Evolutionary conservation across 2,888 invertebrate species (phyloP), one percentile per base, ranked within the genome.

Genomic region (Epistrophe eligans): DNA sequence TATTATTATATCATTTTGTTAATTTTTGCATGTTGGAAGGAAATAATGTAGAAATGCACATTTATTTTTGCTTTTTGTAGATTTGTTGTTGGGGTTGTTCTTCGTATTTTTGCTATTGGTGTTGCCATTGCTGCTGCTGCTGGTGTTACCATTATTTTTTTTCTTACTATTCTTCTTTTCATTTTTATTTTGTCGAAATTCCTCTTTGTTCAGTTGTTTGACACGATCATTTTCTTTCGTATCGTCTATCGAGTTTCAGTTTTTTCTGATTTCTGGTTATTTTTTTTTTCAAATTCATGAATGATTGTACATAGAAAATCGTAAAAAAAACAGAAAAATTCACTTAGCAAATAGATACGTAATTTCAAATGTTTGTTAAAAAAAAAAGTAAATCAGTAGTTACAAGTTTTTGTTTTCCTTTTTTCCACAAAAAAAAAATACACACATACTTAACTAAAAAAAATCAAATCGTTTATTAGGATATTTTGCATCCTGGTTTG

Each of bases 201-300:
- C 81, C 28, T 85, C 85, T 76, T 72, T 77, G 52, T 73, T 81
- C 70, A 80, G 58, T 77, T 80, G 76, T 67, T 85, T 85, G 85
- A 85, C 85, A 85, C 85, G 85, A 85, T 85, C 85, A 73, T 81
- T 81, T 85, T 81, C 80, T 81, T 62, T 85, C 85, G 85, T 77
- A 85, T 85, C 85, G 62, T 85, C 85, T 73, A 77, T 77, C 48
- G 81, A 85, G 55, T 85, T 81, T 85, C 81, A 85, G 85, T 85
- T 85, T 43, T 81, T 85, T 84, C 77, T 58, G 52, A 84, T 62
- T 72, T 84, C 84, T 84, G 72, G 10, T 52, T 19, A 7, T 28
- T 45, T 45, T 45, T 32, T 48, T 17, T 28, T 9, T 28, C 24
- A 38, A 11, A 38, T 17, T 17, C 52, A 58, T 40, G 38, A 24